These are phyloP conservation scores for Norana najaformis DNA, from an alignment of 2,888 invertebrate species.

Conservation along the genomic window DNA sequence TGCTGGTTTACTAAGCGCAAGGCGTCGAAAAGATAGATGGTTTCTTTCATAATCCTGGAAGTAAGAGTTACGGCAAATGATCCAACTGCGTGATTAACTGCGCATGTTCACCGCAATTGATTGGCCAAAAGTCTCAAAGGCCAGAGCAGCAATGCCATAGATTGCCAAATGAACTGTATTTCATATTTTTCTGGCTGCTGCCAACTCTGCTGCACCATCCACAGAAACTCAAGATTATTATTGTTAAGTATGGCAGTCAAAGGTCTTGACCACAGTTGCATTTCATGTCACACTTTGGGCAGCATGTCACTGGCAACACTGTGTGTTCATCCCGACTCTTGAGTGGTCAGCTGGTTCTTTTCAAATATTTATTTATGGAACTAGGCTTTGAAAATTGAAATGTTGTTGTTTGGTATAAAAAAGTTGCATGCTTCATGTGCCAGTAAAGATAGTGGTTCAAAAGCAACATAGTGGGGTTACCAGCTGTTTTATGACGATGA, in stretches of 20 bases:
- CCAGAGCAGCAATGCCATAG: not conserved
- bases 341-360: not conserved
- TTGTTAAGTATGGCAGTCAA: too few relatives aligned
- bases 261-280: too few relatives aligned
- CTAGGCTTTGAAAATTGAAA: too few relatives aligned
- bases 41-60: not conserved
- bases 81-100: not conserved
- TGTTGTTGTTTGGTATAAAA: not conserved
- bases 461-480: not conserved
- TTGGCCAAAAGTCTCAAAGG: not conserved
- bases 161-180: not conserved
- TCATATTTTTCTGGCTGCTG: not conserved
- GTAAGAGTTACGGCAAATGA: not conserved
- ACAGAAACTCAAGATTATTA: too few relatives aligned
- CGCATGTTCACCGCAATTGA: not conserved
- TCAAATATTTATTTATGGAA: not conserved
- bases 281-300: too few relatives aligned
- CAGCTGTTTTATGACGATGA: not conserved
- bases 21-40: slow-evolving; percentile 5
- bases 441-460: not conserved
- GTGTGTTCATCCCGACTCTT: not conserved
- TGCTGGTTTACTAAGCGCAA: not conserved
- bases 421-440: not conserved
- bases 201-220: not conserved
- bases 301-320: not conserved